phyloP scores from a whole-genome alignment of 2,797 vertebrate species.

The Menidia menidia region DNA sequence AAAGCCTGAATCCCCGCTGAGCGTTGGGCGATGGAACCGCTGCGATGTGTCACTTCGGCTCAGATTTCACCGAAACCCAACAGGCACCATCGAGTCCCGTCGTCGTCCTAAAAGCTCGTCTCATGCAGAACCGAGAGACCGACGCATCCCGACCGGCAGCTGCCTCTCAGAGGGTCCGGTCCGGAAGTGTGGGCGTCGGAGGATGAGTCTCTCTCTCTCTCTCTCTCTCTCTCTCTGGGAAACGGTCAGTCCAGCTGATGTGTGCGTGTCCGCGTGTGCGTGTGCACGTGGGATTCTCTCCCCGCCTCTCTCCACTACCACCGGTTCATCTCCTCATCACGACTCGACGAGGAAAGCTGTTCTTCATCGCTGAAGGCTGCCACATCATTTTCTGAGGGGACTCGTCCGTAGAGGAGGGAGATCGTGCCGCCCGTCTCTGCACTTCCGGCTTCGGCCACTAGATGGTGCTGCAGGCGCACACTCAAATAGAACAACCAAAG shows the following conservation, averaged over 20 bases:
- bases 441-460: conserved; percentile 15
- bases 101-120: conserved; percentile 41
- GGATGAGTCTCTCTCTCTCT: conserved; percentile 37
- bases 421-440: neutral
- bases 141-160: conserved; percentile 56
- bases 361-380: conserved; percentile 51
- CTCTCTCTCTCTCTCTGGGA: conserved; percentile 35
- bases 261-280: neutral
- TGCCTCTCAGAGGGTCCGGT: conserved; percentile 56
- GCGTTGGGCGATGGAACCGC: conserved; percentile 4
- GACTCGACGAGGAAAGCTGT: conserved; percentile 45
- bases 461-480: conserved; percentile 41
- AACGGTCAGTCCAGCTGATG: conserved; percentile 6
- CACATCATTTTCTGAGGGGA: conserved; percentile 39
- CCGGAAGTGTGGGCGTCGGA: conserved; percentile 69
- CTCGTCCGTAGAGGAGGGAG: conserved; percentile 32
- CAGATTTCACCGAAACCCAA: conserved; percentile 16
- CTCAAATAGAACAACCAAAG: neutral
- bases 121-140: conserved; percentile 48
- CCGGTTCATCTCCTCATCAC: conserved; percentile 56
- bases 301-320: conserved; percentile 9
- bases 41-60: conserved; percentile 18
- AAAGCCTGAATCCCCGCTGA: conserved; percentile 45
- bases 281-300: conserved; percentile 1
- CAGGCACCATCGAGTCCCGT: conserved; percentile 42